Conservation (phyloP, 2,888 invertebrate species). For the Trissoscelio sp. region DNA sequence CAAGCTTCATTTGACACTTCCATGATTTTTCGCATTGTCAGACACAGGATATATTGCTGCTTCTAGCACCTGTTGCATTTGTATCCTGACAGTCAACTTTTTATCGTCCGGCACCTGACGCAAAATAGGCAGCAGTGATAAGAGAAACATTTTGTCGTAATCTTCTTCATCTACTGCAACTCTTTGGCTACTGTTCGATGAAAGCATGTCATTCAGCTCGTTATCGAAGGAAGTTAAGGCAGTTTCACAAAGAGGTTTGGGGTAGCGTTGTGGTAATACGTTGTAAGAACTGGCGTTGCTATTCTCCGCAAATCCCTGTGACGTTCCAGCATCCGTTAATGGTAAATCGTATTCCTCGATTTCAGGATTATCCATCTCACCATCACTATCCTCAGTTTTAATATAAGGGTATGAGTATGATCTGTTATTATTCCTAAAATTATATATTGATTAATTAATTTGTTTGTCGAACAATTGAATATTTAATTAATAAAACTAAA, state of each 20-base stretch:
- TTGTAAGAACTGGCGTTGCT: conserved; percentile 61
- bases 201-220: conserved; percentile 77
- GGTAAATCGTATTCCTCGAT: conserved; percentile 77
- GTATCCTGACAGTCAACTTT: conserved; percentile 80
- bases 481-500: too few species aligned
- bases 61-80: conserved; percentile 80
- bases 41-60: conserved; percentile 72
- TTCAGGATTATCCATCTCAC: conserved; percentile 74
- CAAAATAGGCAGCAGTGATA: conserved; percentile 79
- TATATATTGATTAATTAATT: not conserved
- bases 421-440: conserved; percentile 38
- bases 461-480: too few species aligned
- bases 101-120: conserved; percentile 79
- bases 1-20: conserved; percentile 26
- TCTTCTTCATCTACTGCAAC: conserved; percentile 77
- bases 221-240: conserved; percentile 77
- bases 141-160: conserved; percentile 81
- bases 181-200: conserved; percentile 76
- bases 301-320: conserved; percentile 59
- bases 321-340: conserved; percentile 69
- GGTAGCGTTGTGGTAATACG: conserved; percentile 72
- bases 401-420: conserved; percentile 61
- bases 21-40: conserved; percentile 52
- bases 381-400: conserved; percentile 76
- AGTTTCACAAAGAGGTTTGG: conserved; percentile 77